These are phyloP conservation scores for Galaxea fascicularis DNA, from an alignment of 92 coral and sea anemone genomes.

Conservation along the genomic window DNA sequence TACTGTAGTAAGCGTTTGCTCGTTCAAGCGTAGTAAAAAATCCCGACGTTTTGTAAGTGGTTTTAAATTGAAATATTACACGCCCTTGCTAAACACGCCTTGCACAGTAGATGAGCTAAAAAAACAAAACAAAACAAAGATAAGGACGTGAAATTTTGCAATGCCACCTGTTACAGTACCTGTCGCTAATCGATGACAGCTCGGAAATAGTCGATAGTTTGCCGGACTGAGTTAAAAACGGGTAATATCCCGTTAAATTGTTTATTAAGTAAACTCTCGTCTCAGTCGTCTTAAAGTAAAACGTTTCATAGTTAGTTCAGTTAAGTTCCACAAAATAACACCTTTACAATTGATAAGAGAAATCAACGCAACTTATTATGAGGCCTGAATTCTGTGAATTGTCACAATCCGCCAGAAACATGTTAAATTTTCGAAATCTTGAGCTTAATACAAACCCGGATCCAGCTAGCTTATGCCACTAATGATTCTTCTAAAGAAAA, in stretches of 20 bases:
- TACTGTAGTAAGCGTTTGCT: background rate
- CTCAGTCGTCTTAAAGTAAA: background rate
- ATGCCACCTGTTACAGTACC: constrained; percentile 72
- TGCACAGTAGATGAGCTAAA: constrained; percentile 15
- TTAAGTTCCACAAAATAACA: no score
- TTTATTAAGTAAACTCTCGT: background rate
- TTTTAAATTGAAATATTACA: background rate
- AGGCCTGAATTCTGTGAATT: no score
- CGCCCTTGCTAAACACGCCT: constrained; percentile 53
- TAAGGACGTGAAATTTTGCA: constrained; percentile 1
- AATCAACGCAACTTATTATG: no score
- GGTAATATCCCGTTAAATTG: background rate
- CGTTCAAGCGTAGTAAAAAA: background rate
- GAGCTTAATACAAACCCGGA: no score
- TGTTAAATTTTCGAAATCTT: no score
- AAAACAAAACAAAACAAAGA: constrained; percentile 35
- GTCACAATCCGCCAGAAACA: no score
- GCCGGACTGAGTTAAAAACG: background rate
- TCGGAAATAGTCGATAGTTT: constrained; percentile 16
- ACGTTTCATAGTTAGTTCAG: background rate
- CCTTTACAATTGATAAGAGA: no score
- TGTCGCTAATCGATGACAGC: constrained; percentile 16
- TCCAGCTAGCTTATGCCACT: no score
- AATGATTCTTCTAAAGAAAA: no score
- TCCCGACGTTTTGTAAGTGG: background rate